These are phyloP conservation scores for Drosophila azteca DNA, from an alignment of 1,140 invertebrate species.

Conservation along the genomic window DNA sequence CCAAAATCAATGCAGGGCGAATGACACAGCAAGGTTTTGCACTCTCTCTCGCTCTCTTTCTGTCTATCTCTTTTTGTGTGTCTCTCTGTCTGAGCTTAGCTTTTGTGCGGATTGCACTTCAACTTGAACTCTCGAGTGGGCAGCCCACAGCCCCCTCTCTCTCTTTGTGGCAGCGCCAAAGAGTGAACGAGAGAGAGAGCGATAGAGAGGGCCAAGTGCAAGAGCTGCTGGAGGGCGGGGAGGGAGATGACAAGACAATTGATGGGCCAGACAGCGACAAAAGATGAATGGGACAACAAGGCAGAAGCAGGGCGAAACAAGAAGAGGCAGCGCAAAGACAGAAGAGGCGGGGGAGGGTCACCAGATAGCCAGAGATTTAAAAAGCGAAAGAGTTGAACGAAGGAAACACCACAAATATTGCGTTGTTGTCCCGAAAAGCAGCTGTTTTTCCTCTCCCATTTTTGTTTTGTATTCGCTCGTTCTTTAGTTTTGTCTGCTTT, in stretches of 20 bases:
- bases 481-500: conserved; percentile 1
- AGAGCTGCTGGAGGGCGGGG: conserved; percentile 16
- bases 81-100: conserved; percentile 41
- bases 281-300: conserved; percentile 45
- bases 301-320: conserved; percentile 2
- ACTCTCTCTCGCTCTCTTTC: background rate
- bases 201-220: no score
- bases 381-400: no score
- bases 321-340: conserved; percentile 2
- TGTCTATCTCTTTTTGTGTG: background rate
- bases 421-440: conserved; percentile 37
- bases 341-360: conserved; percentile 4
- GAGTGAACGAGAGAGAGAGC: no score
- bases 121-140: conserved; percentile 66
- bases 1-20: conserved; percentile 73
- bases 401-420: no score
- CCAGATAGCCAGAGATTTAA: conserved; percentile 42
- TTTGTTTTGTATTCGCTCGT: background rate
- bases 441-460: conserved; percentile 38
- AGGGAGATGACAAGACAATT: conserved; percentile 75
- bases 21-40: conserved; percentile 52
- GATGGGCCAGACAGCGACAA: conserved; percentile 63
- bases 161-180: no score
- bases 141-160: no score
- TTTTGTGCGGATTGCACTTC: conserved; percentile 66